Evolutionary conservation across 37 sponge, comb jelly and placozoan species (phyloP), one percentile per base, ranked within the genome.

Genomic region (Eunapius fragilis): DNA sequence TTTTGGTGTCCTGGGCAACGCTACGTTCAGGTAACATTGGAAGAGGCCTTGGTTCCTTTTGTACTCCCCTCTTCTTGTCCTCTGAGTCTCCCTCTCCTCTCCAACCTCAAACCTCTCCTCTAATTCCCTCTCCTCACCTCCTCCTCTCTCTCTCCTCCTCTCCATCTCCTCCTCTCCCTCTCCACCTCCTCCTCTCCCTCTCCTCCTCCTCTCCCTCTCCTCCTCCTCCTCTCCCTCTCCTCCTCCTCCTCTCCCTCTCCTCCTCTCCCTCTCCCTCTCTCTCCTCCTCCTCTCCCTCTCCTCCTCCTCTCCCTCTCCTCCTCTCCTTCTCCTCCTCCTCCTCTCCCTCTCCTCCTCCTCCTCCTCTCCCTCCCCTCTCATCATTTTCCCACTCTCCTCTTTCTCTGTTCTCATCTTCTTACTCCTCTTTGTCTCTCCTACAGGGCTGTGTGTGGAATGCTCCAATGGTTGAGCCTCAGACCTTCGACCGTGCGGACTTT

Each of bases 1-100:
- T 83, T 82, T 73, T 88, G 89, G 89, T 37, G 67, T 0, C 76
- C 73, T 14, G 74, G 81, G 74, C 74, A 14, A 22, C 32, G 13
- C 14, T 11, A 17, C 14, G 58, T 58, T 58, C 58, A 58, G 58
- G 58, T 58, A 58, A 58, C 9, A 45, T 45, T 45, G 47, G 47
- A 11, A 45, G 47, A 11, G 4, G 47, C 4, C 4, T 11, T 45
- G 47, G 47, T 34, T 77, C 25, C 31, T 23, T 31, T 79, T 50
- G 67, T 47, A 58, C 58, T 70, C 81, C 19, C 81, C 9, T 26
- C 81, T 58, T 31, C 68, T 68, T 33, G 25, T 68, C 68, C 67
- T 26, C 80, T 68, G n/a, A n/a, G n/a, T n/a, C n/a, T n/a, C n/a
- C 68, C 32, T 31, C 68, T 7, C 14, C 82, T 25, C 72, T 23